phyloP scores from a whole-genome alignment of 2,888 invertebrate genomes.

The Polylopha cassiicola region DNA sequence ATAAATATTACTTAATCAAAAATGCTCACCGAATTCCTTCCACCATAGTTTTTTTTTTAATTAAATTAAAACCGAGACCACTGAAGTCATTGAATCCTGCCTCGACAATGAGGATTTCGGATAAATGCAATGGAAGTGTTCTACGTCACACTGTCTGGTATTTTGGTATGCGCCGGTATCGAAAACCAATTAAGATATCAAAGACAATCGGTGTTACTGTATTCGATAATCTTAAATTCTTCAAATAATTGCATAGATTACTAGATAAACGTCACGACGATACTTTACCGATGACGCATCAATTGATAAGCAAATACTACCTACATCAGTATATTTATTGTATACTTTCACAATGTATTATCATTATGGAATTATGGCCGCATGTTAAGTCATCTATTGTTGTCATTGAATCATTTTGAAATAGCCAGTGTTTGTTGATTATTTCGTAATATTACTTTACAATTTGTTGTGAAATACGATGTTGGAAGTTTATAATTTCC shows the following conservation, averaged over 20 bases:
- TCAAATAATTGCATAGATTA: conserved; percentile 50
- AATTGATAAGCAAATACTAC: conserved; percentile 27
- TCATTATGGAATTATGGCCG: conserved; percentile 10
- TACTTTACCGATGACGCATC: conserved; percentile 28
- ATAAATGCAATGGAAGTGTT: too few relatives aligned
- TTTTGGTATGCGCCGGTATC: conserved; percentile 47
- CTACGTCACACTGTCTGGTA: conserved; percentile 27
- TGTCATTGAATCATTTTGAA: conserved; percentile 8
- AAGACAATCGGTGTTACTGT: conserved; percentile 44
- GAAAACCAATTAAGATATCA: conserved; percentile 50
- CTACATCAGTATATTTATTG: not conserved
- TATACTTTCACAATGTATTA: conserved; percentile 14
- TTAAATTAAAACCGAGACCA: too few relatives aligned
- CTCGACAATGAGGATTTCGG: too few relatives aligned
- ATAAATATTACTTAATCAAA: too few relatives aligned
- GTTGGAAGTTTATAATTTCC: too few relatives aligned
- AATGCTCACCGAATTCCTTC: too few relatives aligned
- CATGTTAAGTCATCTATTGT: conserved; percentile 13
- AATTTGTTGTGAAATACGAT: conserved; percentile 7
- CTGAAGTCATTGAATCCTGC: too few relatives aligned
- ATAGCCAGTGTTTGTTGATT: conserved; percentile 5
- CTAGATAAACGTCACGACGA: conserved; percentile 34
- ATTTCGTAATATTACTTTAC: conserved; percentile 3
- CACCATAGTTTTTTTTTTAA: too few relatives aligned
- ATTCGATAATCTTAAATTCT: conserved; percentile 53